A percentile compares a stretch with the other conserved stretches of the same genome.
Conservation (phyloP, 2,113 vertebrate species). For the Corythornis cristatus region DNA sequence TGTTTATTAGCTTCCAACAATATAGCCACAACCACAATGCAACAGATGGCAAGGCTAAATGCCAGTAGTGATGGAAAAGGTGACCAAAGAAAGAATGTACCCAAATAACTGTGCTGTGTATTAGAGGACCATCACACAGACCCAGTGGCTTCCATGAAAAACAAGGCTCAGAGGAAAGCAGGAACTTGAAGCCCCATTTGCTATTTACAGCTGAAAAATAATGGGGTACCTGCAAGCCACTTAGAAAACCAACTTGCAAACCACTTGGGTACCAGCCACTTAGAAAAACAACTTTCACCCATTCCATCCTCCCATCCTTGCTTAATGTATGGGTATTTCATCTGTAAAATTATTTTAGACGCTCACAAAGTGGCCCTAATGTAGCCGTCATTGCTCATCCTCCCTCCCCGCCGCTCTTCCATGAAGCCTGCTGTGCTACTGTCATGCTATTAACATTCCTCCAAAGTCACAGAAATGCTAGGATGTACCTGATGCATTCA, state of each 20-base stretch:
- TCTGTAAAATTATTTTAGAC: constrained; percentile 49
- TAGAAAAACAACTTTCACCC: neutral
- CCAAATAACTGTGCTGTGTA: neutral
- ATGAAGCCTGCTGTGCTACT: constrained; percentile 24
- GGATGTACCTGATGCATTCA: constrained; percentile 65
- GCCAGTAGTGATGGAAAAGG: neutral
- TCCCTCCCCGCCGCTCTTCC: neutral
- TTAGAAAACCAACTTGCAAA: neutral
- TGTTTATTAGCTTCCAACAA: neutral
- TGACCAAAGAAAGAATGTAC: neutral
- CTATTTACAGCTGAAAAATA: constrained; percentile 17
- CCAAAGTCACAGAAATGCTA: constrained; percentile 2
- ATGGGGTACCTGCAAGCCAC: neutral
- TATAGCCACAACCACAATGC: neutral
- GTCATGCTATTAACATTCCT: constrained; percentile 63
- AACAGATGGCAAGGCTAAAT: neutral
- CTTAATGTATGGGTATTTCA: constrained; percentile 38
- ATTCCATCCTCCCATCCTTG: neutral
- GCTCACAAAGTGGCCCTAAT: constrained; percentile 37
- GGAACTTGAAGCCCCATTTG: neutral
- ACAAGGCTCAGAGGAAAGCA: neutral
- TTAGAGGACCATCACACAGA: neutral
- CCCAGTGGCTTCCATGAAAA: neutral
- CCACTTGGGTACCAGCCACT: neutral
- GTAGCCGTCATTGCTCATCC: constrained; percentile 13